Evolutionary conservation across 2,888 invertebrate species (phyloP).

Genomic region (Isotomurus palustris): DNA sequence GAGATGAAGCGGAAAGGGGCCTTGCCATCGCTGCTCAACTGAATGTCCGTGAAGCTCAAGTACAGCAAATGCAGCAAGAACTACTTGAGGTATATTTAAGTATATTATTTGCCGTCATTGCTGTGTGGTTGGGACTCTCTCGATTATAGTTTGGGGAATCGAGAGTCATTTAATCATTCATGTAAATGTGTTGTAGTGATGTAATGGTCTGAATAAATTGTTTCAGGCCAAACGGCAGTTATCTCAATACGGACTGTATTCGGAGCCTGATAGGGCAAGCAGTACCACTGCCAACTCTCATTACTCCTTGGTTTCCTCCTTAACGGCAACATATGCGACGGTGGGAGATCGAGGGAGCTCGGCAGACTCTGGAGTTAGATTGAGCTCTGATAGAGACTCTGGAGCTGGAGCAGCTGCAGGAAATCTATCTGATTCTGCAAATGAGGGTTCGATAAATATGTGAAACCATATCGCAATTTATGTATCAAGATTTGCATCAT

Average conservation of each 20-base stretch:
- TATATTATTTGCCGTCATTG: no score
- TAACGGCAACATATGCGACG: slow-evolving; percentile 45
- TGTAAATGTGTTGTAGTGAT: slow-evolving; percentile 1
- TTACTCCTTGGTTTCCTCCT: slow-evolving; percentile 45
- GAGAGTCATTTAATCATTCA: slow-evolving; percentile 3
- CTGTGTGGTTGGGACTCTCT: neutral
- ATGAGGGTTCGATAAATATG: slow-evolving; percentile 58
- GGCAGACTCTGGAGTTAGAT: slow-evolving; percentile 78
- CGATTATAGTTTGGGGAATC: neutral
- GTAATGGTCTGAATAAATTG: slow-evolving; percentile 11
- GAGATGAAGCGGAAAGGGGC: slow-evolving; percentile 84
- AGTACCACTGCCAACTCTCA: slow-evolving; percentile 43
- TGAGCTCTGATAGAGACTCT: slow-evolving; percentile 74
- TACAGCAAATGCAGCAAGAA: slow-evolving; percentile 79
- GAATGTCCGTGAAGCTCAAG: slow-evolving; percentile 77
- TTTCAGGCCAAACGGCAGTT: slow-evolving; percentile 67
- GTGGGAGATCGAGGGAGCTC: slow-evolving; percentile 52
- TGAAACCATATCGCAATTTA: neutral
- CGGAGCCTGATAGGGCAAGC: slow-evolving; percentile 65
- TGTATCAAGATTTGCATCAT: neutral
- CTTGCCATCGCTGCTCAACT: slow-evolving; percentile 80
- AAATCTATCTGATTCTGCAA: slow-evolving; percentile 73
- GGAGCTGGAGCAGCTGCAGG: slow-evolving; percentile 57
- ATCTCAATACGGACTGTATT: slow-evolving; percentile 63
- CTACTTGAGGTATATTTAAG: slow-evolving; percentile 66